Percentiles rank a stretch among this genome's conserved stretches.
Evolutionary conservation across 2,888 invertebrate genomes (phyloP).

Genomic region (Epinotia nisella): DNA sequence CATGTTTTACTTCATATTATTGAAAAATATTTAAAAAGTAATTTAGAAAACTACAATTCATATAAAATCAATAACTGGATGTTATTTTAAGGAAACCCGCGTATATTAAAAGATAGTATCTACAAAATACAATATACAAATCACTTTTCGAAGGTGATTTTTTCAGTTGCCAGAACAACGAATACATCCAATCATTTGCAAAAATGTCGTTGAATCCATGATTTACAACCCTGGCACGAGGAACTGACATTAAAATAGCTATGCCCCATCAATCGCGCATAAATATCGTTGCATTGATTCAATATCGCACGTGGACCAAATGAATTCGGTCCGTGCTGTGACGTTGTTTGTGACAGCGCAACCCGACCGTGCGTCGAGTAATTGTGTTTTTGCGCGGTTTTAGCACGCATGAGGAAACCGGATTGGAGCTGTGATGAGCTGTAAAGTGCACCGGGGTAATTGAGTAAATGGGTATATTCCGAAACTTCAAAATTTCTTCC

Average conservation of each 20-base stretch:
- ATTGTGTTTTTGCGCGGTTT: slow-evolving; percentile 47
- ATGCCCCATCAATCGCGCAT: slow-evolving; percentile 67
- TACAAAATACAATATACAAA: not conserved
- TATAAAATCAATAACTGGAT: too few species aligned
- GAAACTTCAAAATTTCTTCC: too few species aligned
- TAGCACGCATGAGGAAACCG: slow-evolving; percentile 8
- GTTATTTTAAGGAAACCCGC: too few species aligned
- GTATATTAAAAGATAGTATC: not conserved
- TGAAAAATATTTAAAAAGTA: too few species aligned
- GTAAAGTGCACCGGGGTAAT: too few species aligned
- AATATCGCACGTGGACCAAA: slow-evolving; percentile 68
- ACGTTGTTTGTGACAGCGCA: slow-evolving; percentile 53
- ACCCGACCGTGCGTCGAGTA: slow-evolving; percentile 52
- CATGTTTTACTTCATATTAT: too few species aligned
- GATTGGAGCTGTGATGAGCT: slow-evolving; percentile 22
- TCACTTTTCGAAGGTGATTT: not conserved
- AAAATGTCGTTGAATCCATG: slow-evolving; percentile 8
- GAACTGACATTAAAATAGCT: slow-evolving; percentile 65
- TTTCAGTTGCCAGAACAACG: not conserved
- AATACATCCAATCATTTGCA: not conserved
- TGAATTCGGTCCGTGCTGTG: slow-evolving; percentile 59
- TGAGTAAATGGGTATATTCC: too few species aligned
- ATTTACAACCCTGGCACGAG: slow-evolving; percentile 48
- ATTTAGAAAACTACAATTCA: too few species aligned
- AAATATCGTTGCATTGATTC: slow-evolving; percentile 67